Base-by-base conservation (phyloP, 2,113 vertebrate genomes). In the Parotia lawesii region DNA sequence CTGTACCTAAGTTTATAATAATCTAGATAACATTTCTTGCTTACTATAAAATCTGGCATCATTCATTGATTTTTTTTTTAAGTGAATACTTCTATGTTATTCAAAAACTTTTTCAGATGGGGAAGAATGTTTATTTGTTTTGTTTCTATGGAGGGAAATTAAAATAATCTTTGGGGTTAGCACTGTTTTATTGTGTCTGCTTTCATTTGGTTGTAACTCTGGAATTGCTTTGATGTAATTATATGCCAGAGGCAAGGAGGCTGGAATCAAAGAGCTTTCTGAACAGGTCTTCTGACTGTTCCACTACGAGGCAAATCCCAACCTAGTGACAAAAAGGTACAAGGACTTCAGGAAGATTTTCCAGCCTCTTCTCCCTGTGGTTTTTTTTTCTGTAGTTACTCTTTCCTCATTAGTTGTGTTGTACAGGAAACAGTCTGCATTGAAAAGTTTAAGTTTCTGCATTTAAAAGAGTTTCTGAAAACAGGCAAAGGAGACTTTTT, bases 221-320 rank as follows among this genome's bases (percentile, higher is more conserved):
- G 17, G 62, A 76, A 62, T 79, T 64, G 29, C 61, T 79, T 85
- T 53, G 62, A 65, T 85, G 25, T 71, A 38, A 66, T 42, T 74
- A 4, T 6, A 13, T 6, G 24, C 58, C 64, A 48, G 80, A 70
- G 42, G 76, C 69, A 66, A 76, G 35, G 54, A 86, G 48, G 19
- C 29, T 77, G 56, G 51, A 80, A 50, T 83, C 35, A 48, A 82
- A 88, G 87, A 28, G n/a, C 17, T 85, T 82, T 86, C 71, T 66
- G 38, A 88, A 42, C 67, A 66, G 31, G 57, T 89, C 15, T 71
- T 85, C 37, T 75, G 61, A 57, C 51, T 78, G 0, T 17, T 38
- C 14, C 25, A 53, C 27, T 11, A 10, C 47, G 14, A 87, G 33
- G 47, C 23, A 87, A 78, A 78, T 77, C 27, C 69, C 21, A 27